These are phyloP conservation scores for Neoaliturus tenellus DNA, from an alignment of 2,888 invertebrate genomes.

Conservation along the genomic window DNA sequence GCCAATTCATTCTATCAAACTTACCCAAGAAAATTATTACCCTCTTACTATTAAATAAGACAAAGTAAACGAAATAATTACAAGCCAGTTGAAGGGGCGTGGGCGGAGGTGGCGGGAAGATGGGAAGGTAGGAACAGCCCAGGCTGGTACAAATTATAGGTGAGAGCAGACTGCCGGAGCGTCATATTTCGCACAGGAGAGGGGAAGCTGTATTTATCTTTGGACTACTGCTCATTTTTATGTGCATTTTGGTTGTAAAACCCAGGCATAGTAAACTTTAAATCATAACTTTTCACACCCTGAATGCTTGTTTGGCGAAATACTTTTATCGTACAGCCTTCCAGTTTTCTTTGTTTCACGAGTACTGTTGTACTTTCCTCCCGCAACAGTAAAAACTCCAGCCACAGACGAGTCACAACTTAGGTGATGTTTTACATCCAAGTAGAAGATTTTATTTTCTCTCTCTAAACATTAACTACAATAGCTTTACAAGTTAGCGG, in stretches of 20 bases:
- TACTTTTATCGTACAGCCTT: not conserved
- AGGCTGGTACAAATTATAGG: not conserved
- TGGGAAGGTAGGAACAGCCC: constrained; percentile 7
- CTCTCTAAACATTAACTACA: no score
- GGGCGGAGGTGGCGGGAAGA: no score
- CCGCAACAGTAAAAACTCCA: no score
- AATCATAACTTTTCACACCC: constrained; percentile 23
- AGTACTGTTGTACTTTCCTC: no score
- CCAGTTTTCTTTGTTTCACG: not conserved
- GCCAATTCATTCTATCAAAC: no score
- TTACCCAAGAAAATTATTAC: no score
- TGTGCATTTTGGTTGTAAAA: constrained; percentile 29
- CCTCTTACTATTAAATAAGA: no score
- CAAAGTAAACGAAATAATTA: not conserved
- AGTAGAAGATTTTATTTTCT: no score
- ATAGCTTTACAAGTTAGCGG: no score
- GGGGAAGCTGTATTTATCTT: constrained; percentile 18
- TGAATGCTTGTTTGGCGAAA: constrained; percentile 14
- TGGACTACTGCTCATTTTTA: constrained; percentile 20
- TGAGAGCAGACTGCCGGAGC: not conserved
- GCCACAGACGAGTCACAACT: no score
- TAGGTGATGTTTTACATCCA: no score
- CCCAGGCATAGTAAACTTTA: constrained; percentile 33
- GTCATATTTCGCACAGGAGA: constrained; percentile 6
- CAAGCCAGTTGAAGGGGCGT: no score